phyloP scores from a whole-genome alignment of 2,888 invertebrate species.

The Spisula solida region DNA sequence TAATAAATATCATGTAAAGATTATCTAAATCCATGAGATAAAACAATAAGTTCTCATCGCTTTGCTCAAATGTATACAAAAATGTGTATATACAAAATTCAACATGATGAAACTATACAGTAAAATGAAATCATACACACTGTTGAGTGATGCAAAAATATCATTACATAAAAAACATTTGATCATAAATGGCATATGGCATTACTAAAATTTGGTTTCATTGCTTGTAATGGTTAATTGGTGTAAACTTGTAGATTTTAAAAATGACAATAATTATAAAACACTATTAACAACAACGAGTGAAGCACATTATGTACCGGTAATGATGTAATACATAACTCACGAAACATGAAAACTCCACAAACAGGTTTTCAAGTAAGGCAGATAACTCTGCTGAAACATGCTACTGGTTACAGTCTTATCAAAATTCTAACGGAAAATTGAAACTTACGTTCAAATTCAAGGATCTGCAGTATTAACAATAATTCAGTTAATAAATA shows the following conservation, averaged over 20 bases:
- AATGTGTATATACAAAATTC: conserved; percentile 5
- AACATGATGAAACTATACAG: neutral
- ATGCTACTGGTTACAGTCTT: no score
- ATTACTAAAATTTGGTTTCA: conserved; percentile 40
- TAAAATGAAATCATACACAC: neutral
- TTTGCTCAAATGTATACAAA: conserved; percentile 14
- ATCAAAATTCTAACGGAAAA: no score
- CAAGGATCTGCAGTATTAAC: no score
- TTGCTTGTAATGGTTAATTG: conserved; percentile 25
- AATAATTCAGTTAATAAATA: no score
- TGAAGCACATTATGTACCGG: neutral
- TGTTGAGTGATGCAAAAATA: neutral
- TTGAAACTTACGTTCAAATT: no score
- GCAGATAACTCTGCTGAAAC: no score
- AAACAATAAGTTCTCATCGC: conserved; percentile 21
- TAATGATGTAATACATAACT: conserved; percentile 27
- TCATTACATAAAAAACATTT: conserved; percentile 42
- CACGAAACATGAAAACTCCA: neutral
- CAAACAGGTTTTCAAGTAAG: no score
- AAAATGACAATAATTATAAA: conserved; percentile 30
- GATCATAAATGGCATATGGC: conserved; percentile 45
- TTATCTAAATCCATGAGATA: conserved; percentile 50
- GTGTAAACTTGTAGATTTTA: neutral
- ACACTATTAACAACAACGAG: conserved; percentile 25
- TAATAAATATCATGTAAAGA: conserved; percentile 44